Conservation (phyloP, 2,888 invertebrate species). For the Nemurella pictetii region DNA sequence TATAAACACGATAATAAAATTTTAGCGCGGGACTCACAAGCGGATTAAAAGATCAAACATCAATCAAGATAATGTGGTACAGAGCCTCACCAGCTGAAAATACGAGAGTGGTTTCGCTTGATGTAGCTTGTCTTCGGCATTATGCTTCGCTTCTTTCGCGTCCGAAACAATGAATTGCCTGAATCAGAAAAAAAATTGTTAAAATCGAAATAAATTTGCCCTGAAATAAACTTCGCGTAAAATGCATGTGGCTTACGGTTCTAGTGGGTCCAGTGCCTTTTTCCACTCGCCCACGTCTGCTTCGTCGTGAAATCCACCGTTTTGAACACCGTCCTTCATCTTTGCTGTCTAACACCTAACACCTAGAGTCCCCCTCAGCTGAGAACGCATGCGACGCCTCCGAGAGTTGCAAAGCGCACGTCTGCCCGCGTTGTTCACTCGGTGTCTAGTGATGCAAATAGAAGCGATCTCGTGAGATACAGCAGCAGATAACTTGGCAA, state of each 20-base stretch:
- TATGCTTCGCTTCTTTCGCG: background rate
- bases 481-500: background rate
- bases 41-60: no score
- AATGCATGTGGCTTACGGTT: background rate
- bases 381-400: background rate
- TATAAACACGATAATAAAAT: no score
- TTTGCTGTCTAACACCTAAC: no score
- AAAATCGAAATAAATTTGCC: no score
- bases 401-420: background rate
- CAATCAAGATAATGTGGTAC: no score
- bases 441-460: background rate
- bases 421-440: no score
- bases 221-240: no score
- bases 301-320: background rate
- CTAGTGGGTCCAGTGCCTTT: background rate
- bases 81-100: background rate
- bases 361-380: background rate
- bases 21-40: no score
- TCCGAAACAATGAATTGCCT: background rate
- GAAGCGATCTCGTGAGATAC: background rate
- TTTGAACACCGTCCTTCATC: background rate
- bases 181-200: background rate
- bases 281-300: background rate
- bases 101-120: background rate
- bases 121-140: background rate